Evolutionary conservation across 2,113 vertebrate species (phyloP), one percentile per base, ranked within the genome.

Genomic region (Stigmatopora argus): DNA sequence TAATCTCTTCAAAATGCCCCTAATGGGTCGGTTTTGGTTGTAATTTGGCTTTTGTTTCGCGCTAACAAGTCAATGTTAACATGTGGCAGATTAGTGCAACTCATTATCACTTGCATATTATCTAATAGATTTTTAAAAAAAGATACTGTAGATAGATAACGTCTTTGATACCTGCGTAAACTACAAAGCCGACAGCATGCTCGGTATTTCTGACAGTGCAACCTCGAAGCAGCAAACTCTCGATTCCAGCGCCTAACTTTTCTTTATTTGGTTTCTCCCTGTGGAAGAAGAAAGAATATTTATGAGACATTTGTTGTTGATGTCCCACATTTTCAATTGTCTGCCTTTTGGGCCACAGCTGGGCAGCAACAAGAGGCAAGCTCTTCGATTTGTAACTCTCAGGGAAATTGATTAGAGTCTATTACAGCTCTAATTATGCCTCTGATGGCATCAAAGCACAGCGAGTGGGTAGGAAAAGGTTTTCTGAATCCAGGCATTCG

Each of bases 181-280:
- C 92, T 73, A 98, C 96, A 41, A 99, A 95, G 75, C 97, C 97
- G 15, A 91, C 87, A 23, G 95, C 92, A 0, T 93, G 89, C 70
- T 94, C 93, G 0, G 94, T 98, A 83, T 98, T 99, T 84, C 93
- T 90, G 84, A 98, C 78, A 64, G 93, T 97, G 83, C 95, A 97
- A 35, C 96, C 96, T 62, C 95, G 90, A 60, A 97, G 90, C 79
- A 99, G 78, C 78, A 98, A 87, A 78, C 94, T 99, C 74, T 94
- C 93, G 68, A 95, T 94, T 64, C 90, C 88, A 87, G 82, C 95
- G 69, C 85, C 92, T 86, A 70, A 91, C 90, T 83, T 92, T 72
- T 90, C 89, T 64, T 90, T 73, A 82, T 95, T 90, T 46, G 91
- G 85, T 64, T 87, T 90, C 69, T 96, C 92, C 90, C 97, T 99